Evolutionary conservation across 1,140 invertebrate genomes (phyloP).

Genomic region (Drosophila nasuta): DNA sequence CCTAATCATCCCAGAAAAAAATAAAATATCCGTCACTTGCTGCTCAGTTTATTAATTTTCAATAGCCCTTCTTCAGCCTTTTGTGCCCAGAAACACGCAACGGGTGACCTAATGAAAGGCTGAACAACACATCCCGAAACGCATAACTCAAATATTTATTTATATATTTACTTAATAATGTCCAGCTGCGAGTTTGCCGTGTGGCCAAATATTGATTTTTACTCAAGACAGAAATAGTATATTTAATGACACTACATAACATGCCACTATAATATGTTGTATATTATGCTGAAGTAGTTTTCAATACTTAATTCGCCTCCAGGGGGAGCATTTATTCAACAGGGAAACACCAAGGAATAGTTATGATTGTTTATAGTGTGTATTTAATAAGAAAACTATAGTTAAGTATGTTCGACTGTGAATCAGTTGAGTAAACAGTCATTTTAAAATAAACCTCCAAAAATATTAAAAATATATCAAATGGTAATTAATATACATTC

Average conservation of each 20-base stretch:
- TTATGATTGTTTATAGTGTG: no score
- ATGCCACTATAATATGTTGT: constrained; percentile 5
- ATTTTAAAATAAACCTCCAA: no score
- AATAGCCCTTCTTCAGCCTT: constrained; percentile 17
- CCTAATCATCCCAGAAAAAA: constrained; percentile 20
- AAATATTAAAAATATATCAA: no score
- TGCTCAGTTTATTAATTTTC: constrained; percentile 56
- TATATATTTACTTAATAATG: constrained; percentile 43
- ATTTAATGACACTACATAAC: constrained; percentile 27
- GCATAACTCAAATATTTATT: constrained; percentile 35
- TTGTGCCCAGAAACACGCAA: constrained; percentile 25
- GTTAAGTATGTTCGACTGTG: no score
- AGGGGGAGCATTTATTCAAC: not conserved
- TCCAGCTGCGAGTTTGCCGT: constrained; percentile 16
- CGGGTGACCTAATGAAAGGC: constrained; percentile 14
- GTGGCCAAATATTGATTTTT: constrained; percentile 31
- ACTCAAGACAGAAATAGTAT: constrained; percentile 13
- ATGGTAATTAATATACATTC: no score
- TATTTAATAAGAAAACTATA: no score
- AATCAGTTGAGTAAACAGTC: no score
- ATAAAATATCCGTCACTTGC: constrained; percentile 23
- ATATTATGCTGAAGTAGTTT: constrained; percentile 14
- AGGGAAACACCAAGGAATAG: not conserved
- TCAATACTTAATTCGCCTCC: not conserved
- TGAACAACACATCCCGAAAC: not conserved